Conservation (phyloP, 2,888 invertebrate species). For the Stegana nigrithorax region DNA sequence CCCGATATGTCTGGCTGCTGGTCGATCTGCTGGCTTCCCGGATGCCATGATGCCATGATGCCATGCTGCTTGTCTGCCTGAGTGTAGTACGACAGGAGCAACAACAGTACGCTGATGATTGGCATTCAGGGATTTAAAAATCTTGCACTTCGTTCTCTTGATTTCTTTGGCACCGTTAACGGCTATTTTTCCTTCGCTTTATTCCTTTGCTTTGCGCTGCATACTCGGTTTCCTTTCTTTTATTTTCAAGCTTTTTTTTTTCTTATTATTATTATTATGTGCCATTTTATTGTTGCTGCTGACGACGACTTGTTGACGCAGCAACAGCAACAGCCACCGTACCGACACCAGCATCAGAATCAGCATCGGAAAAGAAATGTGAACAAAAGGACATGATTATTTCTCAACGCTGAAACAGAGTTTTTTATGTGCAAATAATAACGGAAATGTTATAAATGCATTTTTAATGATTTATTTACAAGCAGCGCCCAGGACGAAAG, state of each 20-base stretch:
- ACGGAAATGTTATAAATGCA: slow-evolving; percentile 31
- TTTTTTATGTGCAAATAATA: slow-evolving; percentile 27
- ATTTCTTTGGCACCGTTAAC: background rate
- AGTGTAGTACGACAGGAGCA: too few relatives aligned
- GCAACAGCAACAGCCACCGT: too few relatives aligned
- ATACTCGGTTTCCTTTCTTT: slow-evolving; percentile 31
- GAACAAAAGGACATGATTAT: too few relatives aligned
- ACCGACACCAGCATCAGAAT: too few relatives aligned
- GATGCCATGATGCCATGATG: too few relatives aligned
- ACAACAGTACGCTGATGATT: slow-evolving; percentile 45
- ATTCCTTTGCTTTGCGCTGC: slow-evolving; percentile 1
- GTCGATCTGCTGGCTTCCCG: too few relatives aligned
- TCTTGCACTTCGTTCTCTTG: slow-evolving; percentile 34
- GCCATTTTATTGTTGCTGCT: background rate
- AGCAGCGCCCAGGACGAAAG: slow-evolving; percentile 34
- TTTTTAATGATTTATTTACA: slow-evolving; percentile 45
- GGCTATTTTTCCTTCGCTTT: slow-evolving; percentile 26
- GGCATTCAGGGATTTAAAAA: slow-evolving; percentile 55
- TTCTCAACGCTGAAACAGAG: too few relatives aligned
- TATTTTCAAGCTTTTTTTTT: slow-evolving; percentile 48
- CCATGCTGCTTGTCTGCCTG: slow-evolving; percentile 11
- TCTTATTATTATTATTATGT: slow-evolving; percentile 36
- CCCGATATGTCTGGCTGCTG: background rate
- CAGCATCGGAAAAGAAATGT: too few relatives aligned
- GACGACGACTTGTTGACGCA: too few relatives aligned